Conservation (phyloP, 2,113 vertebrate species). For the Myanophis thanlyinensis region DNA sequence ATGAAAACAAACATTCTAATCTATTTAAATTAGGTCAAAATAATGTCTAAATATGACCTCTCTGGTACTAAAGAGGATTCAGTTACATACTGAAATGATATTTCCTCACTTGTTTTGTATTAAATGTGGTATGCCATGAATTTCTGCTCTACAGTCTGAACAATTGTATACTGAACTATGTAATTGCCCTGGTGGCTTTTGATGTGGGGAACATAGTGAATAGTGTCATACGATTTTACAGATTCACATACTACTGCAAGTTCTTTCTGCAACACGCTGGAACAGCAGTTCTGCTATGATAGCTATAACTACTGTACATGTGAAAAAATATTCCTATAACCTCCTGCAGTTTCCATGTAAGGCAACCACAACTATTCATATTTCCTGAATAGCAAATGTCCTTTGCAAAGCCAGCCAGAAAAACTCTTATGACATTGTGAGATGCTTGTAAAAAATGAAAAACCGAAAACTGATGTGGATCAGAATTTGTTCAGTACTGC, state of each 20-base stretch:
- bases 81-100: not conserved
- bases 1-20: not conserved
- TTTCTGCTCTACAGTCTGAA: conserved; percentile 1
- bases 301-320: not conserved
- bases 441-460: not conserved
- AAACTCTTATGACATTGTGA: not conserved
- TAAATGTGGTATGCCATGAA: not conserved
- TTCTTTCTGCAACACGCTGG: fast-evolving
- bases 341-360: not conserved
- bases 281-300: not conserved
- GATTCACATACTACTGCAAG: not conserved
- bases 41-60: not conserved
- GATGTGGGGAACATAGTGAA: not conserved
- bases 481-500: not conserved
- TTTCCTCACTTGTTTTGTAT: not conserved
- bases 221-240: conserved; percentile 16
- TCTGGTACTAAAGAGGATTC: not conserved
- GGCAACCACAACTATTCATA: not conserved
- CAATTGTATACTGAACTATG: not conserved
- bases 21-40: not conserved
- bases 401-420: conserved; percentile 31
- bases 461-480: not conserved
- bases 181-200: conserved; percentile 5
- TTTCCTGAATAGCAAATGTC: conserved; percentile 15
- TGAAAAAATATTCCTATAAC: conserved; percentile 2